Percentiles rank a stretch among this genome's conserved stretches.
Conservation (phyloP, 1,140 invertebrate genomes). For the Augochlora pura region DNA sequence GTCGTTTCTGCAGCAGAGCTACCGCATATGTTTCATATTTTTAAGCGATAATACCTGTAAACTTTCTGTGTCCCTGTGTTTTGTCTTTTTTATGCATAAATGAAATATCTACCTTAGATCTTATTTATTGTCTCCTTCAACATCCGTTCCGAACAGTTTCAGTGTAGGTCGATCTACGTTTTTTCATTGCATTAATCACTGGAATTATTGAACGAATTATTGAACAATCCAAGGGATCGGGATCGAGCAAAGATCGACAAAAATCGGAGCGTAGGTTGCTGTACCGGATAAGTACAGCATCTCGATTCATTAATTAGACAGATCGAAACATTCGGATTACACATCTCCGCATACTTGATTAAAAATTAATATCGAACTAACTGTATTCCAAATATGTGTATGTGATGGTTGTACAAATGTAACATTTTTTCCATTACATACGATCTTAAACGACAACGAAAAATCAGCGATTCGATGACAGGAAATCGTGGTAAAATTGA, state of each 20-base stretch:
- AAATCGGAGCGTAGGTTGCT: too few species aligned
- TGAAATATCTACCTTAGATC: slow-evolving; percentile 52
- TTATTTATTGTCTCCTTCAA: slow-evolving; percentile 65
- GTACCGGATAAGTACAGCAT: slow-evolving; percentile 61
- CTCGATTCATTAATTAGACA: slow-evolving; percentile 36
- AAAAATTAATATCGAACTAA: slow-evolving; percentile 75
- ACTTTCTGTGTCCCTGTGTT: slow-evolving; percentile 58
- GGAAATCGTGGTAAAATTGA: slow-evolving; percentile 62
- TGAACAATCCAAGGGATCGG: too few species aligned
- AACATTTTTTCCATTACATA: slow-evolving; percentile 80
- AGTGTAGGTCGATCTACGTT: slow-evolving; percentile 48
- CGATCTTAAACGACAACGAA: slow-evolving; percentile 67
- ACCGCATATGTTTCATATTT: neutral
- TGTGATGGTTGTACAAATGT: slow-evolving; percentile 80
- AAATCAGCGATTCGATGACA: slow-evolving; percentile 64
- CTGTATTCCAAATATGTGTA: slow-evolving; percentile 78
- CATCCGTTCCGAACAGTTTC: slow-evolving; percentile 29
- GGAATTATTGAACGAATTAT: too few species aligned
- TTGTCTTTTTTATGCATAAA: slow-evolving; percentile 51
- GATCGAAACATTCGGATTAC: slow-evolving; percentile 53
- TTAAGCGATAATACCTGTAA: slow-evolving; percentile 7
- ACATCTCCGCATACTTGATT: slow-evolving; percentile 52
- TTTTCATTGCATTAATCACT: neutral
- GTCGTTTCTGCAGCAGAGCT: neutral
- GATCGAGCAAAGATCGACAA: too few species aligned